Base-by-base conservation (phyloP, 2,888 invertebrate genomes). In the Lasioglossum zephyrum region DNA sequence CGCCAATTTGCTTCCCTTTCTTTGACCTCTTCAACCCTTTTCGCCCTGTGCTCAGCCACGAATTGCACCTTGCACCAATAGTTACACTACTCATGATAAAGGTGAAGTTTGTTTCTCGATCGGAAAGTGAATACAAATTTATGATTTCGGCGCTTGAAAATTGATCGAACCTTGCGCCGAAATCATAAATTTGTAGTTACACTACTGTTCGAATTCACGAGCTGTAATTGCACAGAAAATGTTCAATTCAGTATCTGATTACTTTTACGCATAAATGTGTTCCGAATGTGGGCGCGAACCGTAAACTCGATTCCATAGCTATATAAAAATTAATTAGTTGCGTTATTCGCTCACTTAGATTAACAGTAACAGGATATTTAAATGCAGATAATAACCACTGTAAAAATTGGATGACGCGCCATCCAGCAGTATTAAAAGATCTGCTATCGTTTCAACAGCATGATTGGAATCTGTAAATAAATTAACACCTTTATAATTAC, bases 401-500 rank as follows among this genome's bases (percentile, higher is more conserved):
- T 16, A 16, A 18, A 22, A 22, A 53, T 53, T 22, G 22, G 22
- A 22, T 22, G 22, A 53, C 8, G 8, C 22, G 8, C 6, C 53
- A 22, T 53, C 8, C 53, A 53, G 53, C 8, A 22, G 22, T 22
- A 53, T 53, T 53, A 9, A 53, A 53, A 53, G 53, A 53, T 53
- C 49, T 53, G 49, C 22, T 53, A 53, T 53, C 49, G 49, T 53
- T 22, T 8, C 49, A 22, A 53, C 6, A 22, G 8, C 49, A 4
- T 22, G 22, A 53, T 8, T 22, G 22, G 4, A n/a, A n/a, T 11
- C 11, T 11, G 57, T n/a, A n/a, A 57, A 57, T 57, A 57, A 57
- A 57, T 57, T 57, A n/a, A n/a, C 57, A 57, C 57, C 57, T 57
- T 44, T 57, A 57, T 57, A 57, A 57, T 57, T 57, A n/a, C n/a